phyloP scores from a whole-genome alignment of 2,113 vertebrate genomes.

The Falcunculus frontatus region DNA sequence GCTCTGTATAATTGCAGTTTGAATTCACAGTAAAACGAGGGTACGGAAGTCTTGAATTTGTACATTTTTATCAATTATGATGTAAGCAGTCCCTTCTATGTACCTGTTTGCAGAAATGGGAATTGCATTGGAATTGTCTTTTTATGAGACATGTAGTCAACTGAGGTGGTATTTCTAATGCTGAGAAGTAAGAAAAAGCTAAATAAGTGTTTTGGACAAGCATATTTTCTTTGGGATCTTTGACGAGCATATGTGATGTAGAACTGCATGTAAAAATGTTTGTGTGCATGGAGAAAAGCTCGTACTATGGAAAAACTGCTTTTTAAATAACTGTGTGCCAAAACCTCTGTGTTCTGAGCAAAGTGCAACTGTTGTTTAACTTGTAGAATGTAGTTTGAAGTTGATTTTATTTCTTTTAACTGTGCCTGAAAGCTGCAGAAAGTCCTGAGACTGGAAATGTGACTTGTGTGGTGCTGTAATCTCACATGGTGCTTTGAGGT shows the following conservation, averaged over 20 bases:
- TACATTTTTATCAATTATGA: not conserved
- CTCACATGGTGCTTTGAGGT: not conserved
- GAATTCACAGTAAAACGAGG: not conserved
- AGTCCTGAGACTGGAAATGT: not conserved
- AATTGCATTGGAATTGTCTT: constrained; percentile 6
- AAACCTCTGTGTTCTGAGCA: constrained; percentile 36
- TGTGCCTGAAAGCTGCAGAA: constrained; percentile 29
- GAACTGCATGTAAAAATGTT: constrained; percentile 54
- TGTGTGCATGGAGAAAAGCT: constrained; percentile 60
- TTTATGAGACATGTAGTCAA: not conserved
- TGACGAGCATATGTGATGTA: constrained; percentile 9
- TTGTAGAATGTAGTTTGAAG: constrained; percentile 20
- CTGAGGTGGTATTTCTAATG: not conserved
- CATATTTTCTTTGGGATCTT: not conserved
- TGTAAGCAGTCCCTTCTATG: constrained; percentile 16
- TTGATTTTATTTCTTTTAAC: not conserved
- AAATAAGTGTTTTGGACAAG: constrained; percentile 19
- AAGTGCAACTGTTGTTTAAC: constrained; percentile 37
- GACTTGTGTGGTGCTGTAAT: not conserved
- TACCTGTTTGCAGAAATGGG: constrained; percentile 15
- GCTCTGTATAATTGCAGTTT: constrained; percentile 38
- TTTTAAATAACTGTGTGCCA: not conserved
- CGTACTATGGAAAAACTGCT: not conserved
- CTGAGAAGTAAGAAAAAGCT: constrained; percentile 10
- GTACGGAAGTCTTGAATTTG: not conserved